These are phyloP conservation scores for Drosophila lacicola DNA, from an alignment of 2,888 invertebrate genomes.

Conservation along the genomic window DNA sequence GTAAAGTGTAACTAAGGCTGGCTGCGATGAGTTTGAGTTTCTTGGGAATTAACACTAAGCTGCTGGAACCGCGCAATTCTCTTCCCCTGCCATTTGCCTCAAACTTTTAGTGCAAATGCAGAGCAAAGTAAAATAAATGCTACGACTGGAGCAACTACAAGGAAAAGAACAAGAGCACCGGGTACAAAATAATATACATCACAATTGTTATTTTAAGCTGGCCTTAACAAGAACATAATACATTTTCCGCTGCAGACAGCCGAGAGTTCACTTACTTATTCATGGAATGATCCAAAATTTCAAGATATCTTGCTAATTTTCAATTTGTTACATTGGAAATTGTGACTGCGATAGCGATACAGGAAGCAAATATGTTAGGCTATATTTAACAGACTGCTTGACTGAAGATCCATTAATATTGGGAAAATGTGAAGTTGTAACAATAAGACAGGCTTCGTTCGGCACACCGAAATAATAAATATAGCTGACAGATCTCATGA, in stretches of 20 bases:
- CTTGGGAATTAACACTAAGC: conserved; percentile 76
- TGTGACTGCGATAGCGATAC: too few relatives aligned
- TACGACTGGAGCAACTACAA: conserved; percentile 4
- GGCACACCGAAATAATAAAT: too few relatives aligned
- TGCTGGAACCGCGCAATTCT: conserved; percentile 43
- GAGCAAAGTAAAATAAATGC: conserved; percentile 19
- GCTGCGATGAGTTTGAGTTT: conserved; percentile 40
- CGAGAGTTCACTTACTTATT: too few relatives aligned
- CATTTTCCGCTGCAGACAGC: conserved; percentile 12
- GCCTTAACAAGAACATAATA: conserved; percentile 64
- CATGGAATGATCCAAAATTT: too few relatives aligned
- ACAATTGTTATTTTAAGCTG: conserved; percentile 57
- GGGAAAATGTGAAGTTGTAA: too few relatives aligned
- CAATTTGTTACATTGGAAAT: too few relatives aligned
- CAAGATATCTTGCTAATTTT: too few relatives aligned
- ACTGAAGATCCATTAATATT: too few relatives aligned
- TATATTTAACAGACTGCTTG: too few relatives aligned
- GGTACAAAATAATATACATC: conserved; percentile 29
- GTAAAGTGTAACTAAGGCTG: conserved; percentile 27
- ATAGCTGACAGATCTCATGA: too few relatives aligned
- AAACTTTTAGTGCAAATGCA: conserved; percentile 50
- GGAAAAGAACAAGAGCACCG: background rate
- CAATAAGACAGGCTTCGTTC: too few relatives aligned
- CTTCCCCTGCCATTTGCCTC: conserved; percentile 16
- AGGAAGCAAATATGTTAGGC: too few relatives aligned